These are phyloP conservation scores for Mimas tiliae DNA, from an alignment of 2,888 invertebrate species.

Conservation along the genomic window DNA sequence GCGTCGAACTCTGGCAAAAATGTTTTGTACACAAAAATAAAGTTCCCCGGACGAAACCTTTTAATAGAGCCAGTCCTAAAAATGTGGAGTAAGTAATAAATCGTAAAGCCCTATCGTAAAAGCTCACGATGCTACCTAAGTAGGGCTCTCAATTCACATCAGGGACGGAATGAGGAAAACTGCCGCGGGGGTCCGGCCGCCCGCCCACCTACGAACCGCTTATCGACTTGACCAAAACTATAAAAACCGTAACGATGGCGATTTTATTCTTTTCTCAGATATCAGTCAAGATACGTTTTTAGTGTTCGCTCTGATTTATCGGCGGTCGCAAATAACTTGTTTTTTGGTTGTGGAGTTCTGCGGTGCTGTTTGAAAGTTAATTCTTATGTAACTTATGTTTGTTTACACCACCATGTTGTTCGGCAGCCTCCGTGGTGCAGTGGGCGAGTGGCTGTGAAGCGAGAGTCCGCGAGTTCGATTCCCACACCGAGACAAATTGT, in stretches of 20 bases:
- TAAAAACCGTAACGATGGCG: conserved; percentile 24
- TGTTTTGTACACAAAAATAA: conserved; percentile 26
- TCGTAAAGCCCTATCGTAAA: conserved; percentile 46
- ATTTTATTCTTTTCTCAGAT: conserved; percentile 23
- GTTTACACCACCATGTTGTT: background rate
- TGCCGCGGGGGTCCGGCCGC: conserved; percentile 22
- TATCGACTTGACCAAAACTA: conserved; percentile 25
- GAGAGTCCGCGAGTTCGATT: too few species aligned
- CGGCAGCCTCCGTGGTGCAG: too few species aligned
- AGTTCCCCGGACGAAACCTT: conserved; percentile 27
- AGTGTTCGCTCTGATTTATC: conserved; percentile 24
- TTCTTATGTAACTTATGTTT: background rate
- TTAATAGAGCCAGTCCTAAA: conserved; percentile 40
- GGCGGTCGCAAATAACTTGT: conserved; percentile 18
- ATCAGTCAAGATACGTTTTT: conserved; percentile 25
- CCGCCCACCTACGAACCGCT: conserved; percentile 24
- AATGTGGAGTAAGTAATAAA: conserved; percentile 49
- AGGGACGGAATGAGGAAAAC: conserved; percentile 25
- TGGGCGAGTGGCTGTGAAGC: too few species aligned
- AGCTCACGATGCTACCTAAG: conserved; percentile 51
- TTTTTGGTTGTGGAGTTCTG: conserved; percentile 2
- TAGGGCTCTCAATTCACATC: conserved; percentile 26
- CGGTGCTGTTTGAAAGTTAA: background rate
- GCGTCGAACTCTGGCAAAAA: conserved; percentile 25
- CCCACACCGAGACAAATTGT: too few species aligned